phyloP scores from a whole-genome alignment of 2,113 vertebrate genomes.

The Oreocharis arfaki region DNA sequence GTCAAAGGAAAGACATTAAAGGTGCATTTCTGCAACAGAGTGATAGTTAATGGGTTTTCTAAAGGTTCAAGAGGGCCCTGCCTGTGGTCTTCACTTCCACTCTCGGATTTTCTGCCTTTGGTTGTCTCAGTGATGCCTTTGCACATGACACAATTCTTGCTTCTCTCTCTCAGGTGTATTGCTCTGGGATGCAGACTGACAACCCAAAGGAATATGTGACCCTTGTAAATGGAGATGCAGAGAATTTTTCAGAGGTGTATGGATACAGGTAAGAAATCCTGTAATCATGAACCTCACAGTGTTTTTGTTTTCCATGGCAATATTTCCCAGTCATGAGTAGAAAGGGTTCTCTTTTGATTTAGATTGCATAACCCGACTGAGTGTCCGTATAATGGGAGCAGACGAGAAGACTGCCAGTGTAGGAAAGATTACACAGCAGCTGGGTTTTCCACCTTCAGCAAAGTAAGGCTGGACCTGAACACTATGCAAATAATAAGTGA shows the following conservation, averaged over 20 bases:
- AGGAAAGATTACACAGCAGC: constrained; percentile 89
- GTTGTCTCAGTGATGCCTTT: background rate
- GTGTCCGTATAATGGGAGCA: constrained; percentile 89
- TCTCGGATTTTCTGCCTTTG: background rate
- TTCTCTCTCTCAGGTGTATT: constrained; percentile 83
- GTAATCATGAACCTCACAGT: background rate
- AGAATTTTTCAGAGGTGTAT: constrained; percentile 97
- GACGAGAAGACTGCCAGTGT: constrained; percentile 88
- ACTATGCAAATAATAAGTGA: constrained; percentile 94
- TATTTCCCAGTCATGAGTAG: constrained; percentile 26
- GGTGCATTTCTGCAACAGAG: constrained; percentile 62
- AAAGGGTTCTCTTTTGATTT: constrained; percentile 46
- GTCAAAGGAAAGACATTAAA: constrained; percentile 84
- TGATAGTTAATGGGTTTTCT: background rate
- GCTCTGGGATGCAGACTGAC: constrained; percentile 88
- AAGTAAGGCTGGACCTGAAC: constrained; percentile 87
- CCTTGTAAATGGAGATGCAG: constrained; percentile 80
- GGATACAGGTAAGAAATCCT: constrained; percentile 85
- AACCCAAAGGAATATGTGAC: constrained; percentile 89
- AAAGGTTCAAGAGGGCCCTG: background rate
- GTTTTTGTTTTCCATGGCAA: background rate
- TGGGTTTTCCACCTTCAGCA: constrained; percentile 90
- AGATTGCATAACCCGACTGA: constrained; percentile 93
- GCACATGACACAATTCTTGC: background rate
- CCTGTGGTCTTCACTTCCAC: background rate